Evolutionary conservation across 2,888 invertebrate genomes (phyloP), one percentile per base, ranked within the genome.

Genomic region (Gymnosoma rotundatum): DNA sequence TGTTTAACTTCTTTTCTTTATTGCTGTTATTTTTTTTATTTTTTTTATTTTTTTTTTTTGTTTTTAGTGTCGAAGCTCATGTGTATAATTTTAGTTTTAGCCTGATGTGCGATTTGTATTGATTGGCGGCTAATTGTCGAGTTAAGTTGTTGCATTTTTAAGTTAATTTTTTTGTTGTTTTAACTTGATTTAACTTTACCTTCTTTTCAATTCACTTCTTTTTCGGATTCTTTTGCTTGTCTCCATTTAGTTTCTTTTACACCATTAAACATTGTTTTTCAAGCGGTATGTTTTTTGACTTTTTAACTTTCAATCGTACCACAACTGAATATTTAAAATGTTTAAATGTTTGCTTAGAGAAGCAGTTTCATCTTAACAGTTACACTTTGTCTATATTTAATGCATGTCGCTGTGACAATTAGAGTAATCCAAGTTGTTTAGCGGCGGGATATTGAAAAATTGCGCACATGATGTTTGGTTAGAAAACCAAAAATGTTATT

Each of bases 41-140:
- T 4, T 25, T 70, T 2, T 18, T 32, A 10, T 50, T 52, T 61
- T 52, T 54, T 36, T 21, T 38, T 38, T 25, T 63, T 67, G 56
- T 36, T 64, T 64, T 74, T 84, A 61, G 81, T 84, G 81, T 81
- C 74, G 84, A 78, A 64, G 84, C 84, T 84, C 84, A 84, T 84
- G 84, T 84, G 84, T 84, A 78, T 81, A 81, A 84, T 84, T 84
- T 81, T 66, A 84, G 84, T 75, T 84, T 81, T 69, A 81, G 84
- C 78, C 81, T 81, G 84, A 84, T 84, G 90, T 89, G 90, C 89
- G 89, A 90, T 89, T 89, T 87, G 84, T 85, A 90, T 88, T 90
- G 89, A 89, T 88, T 90, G 85, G 88, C 88, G 89, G 89, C 90
- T 90, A 90, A 90, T 90, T 90, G 90, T 87, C 87, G 87, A 87